A percentile compares a stretch with the other conserved stretches of the same genome.
phyloP scores from a whole-genome alignment of 2,797 vertebrate species.

The Aythya fuligula region DNA sequence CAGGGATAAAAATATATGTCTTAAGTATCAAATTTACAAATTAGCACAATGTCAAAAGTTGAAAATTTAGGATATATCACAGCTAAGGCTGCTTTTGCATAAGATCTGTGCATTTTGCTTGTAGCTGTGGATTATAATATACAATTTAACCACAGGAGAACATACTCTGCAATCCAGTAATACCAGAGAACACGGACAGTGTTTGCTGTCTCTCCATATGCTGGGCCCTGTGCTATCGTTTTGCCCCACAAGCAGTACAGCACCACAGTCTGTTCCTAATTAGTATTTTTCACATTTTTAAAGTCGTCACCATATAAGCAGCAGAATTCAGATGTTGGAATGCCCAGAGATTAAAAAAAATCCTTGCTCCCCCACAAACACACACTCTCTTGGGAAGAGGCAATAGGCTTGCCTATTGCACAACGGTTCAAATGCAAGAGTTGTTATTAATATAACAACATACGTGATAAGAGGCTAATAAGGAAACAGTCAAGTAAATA shows the following conservation, averaged over 20 bases:
- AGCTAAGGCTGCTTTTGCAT: background rate
- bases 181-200: background rate
- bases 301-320: background rate
- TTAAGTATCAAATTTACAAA: background rate
- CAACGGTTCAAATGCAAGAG: background rate
- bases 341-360: background rate
- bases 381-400: background rate
- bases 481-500: constrained; percentile 50
- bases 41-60: background rate
- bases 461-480: constrained; percentile 38
- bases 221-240: background rate
- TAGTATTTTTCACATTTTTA: background rate
- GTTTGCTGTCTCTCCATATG: background rate
- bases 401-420: background rate
- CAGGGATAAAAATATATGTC: background rate
- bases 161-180: background rate
- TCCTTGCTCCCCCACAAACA: background rate
- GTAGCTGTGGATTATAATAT: background rate
- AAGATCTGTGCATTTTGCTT: background rate
- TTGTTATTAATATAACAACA: background rate
- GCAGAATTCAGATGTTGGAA: background rate
- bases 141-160: background rate
- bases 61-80: fast-evolving
- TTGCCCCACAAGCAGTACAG: background rate
- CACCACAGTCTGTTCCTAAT: background rate